Conservation (phyloP, 30 jellyfish, hydroid and myxozoan species). For the Aurelia sp. region DNA sequence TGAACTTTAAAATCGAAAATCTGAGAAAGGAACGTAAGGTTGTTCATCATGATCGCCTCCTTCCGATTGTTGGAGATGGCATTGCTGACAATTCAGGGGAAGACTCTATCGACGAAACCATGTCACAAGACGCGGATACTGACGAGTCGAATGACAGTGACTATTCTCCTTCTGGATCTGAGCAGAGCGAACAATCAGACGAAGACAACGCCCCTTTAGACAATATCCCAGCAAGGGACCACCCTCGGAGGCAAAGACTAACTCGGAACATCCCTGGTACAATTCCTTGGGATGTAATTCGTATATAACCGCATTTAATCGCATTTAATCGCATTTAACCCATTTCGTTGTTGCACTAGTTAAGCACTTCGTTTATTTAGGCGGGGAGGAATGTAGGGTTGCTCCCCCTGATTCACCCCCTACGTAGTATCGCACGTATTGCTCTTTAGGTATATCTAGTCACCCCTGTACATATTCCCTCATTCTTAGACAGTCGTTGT, state of each 20-base stretch:
- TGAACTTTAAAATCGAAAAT: no score
- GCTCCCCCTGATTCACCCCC: neutral
- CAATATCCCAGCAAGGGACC: neutral
- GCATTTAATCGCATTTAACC: no score
- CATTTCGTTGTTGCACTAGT: neutral
- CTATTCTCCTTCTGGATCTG: no score
- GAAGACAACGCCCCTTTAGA: neutral
- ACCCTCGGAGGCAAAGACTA: neutral
- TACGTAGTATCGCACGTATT: neutral
- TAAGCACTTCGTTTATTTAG: neutral
- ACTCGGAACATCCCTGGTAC: conserved; percentile 5
- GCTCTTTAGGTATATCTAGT: neutral
- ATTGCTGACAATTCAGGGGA: no score
- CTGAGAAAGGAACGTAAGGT: no score
- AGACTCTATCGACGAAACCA: no score
- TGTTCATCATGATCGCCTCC: no score
- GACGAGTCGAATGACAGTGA: no score
- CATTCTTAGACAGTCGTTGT: conserved; percentile 16
- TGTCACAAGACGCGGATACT: no score
- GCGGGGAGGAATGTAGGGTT: conserved; percentile 32
- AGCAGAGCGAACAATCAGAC: neutral
- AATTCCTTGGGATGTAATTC: neutral
- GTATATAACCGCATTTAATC: no score
- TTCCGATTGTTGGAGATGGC: no score
- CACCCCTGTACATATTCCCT: neutral